These are phyloP conservation scores for Trachythela sp. DNA, from an alignment of 64 coral and sea anemone genomes.

Conservation along the genomic window DNA sequence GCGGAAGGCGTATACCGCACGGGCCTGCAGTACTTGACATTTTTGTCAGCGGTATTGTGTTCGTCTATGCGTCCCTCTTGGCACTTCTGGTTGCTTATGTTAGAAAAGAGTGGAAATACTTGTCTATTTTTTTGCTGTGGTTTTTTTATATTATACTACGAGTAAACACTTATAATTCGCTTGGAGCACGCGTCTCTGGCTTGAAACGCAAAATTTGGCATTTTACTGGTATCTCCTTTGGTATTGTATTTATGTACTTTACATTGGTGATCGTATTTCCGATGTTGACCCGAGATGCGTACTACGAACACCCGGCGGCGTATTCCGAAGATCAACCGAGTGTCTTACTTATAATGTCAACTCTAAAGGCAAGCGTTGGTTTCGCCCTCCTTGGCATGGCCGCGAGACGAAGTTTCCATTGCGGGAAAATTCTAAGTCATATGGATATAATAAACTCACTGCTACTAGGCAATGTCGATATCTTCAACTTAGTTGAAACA, in stretches of 20 bases:
- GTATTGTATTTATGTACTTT: constrained; percentile 4
- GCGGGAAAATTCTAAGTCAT: background rate
- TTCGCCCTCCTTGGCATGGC: background rate
- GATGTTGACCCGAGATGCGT: background rate
- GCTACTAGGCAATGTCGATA: background rate
- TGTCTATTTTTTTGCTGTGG: background rate
- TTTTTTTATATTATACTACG: background rate
- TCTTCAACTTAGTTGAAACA: background rate
- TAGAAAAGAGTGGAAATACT: background rate
- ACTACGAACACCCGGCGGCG: background rate
- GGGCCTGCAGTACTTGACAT: background rate
- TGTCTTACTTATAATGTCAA: background rate
- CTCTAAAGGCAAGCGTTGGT: background rate
- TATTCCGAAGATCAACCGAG: background rate
- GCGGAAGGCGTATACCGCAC: background rate
- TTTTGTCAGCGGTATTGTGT: background rate
- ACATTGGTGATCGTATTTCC: background rate
- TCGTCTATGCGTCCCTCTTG: background rate
- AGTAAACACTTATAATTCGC: background rate
- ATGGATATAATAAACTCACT: background rate
- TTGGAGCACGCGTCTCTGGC: background rate
- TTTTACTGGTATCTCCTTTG: background rate
- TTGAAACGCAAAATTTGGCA: background rate
- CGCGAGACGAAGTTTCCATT: background rate
- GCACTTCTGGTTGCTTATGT: background rate